Base-by-base conservation (phyloP, 2,797 vertebrate species). In the Amniataba percoides region DNA sequence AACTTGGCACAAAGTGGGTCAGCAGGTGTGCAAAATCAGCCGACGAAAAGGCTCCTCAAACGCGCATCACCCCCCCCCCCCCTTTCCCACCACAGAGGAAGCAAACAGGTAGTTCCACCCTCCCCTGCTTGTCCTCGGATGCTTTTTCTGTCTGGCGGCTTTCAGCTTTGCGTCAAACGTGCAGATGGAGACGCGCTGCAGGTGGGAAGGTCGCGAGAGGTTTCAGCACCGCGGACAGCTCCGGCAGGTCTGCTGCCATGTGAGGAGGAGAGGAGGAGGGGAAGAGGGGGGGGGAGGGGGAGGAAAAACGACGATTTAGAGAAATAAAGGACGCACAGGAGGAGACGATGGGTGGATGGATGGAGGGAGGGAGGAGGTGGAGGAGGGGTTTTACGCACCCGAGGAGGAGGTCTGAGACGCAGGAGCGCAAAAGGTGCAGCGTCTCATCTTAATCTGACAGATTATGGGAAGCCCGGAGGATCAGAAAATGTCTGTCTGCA, bases 51-150 rank as follows among this genome's bases (percentile, higher is more conserved):
- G 15, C 62, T 19, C 48, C 18, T 51, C 15, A n/a, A 15, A 58
- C 14, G 58, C 63, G 68, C 70, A 62, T 57, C n/a, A n/a, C 3
- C 57, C 5, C 27, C 27, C 5, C 27, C 27, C 27, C 27, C 27
- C 27, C 27, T 31, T 31, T 31, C 5, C 2, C 27, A 31, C 31
- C 27, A 31, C 27, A 31, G 27, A 31, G 27, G 3, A 62, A 40
- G 88, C 90, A 57, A 93, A 93, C 92, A 92, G 89, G 92, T 92
- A 78, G 89, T 85, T 81, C 60, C n/a, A n/a, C 4, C 57, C 23
- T 25, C 65, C 49, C 15, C 8, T 42, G 31, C 76, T 15, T 31
- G 55, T 49, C 70, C 51, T 23, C 77, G 3, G 39, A 49, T 71
- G n/a, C 36, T 48, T 71, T 34, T 11, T 4, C 45, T 6, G 55